Evolutionary conservation across 2,888 invertebrate genomes (phyloP).

Genomic region (Mythimna vitellina): DNA sequence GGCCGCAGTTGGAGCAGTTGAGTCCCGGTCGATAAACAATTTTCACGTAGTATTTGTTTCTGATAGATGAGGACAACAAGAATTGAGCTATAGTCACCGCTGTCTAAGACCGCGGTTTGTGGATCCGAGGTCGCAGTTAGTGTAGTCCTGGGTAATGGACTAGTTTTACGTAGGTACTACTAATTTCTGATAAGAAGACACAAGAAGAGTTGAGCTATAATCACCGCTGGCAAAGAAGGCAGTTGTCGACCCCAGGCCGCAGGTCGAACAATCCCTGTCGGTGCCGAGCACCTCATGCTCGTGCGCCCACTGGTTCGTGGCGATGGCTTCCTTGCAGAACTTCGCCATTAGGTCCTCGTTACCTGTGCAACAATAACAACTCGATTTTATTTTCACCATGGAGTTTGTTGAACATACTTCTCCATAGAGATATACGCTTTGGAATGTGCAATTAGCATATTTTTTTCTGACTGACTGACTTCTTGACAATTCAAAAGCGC

Average conservation of each 20-base stretch:
- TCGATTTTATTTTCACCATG: not conserved
- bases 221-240: constrained; percentile 84
- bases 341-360: constrained; percentile 84
- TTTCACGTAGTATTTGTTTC: not conserved
- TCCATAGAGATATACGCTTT: too few species aligned
- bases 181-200: not conserved
- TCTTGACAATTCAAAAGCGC: too few species aligned
- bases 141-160: too few species aligned
- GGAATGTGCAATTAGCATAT: too few species aligned
- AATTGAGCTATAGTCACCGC: constrained; percentile 67
- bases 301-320: constrained; percentile 81
- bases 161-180: too few species aligned
- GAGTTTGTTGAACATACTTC: too few species aligned
- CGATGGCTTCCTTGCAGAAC: constrained; percentile 81
- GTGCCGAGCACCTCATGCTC: constrained; percentile 72
- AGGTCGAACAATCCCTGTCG: constrained; percentile 76
- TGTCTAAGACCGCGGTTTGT: constrained; percentile 84
- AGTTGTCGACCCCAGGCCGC: constrained; percentile 82
- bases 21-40: too few species aligned
- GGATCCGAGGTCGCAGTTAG: constrained; percentile 80
- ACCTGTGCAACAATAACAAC: constrained; percentile 68
- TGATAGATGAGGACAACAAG: not conserved
- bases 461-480: too few species aligned
- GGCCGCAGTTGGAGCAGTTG: too few species aligned
- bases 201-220: not conserved